These are phyloP conservation scores for Orientallactaga sibirica DNA, from an alignment of 2,797 vertebrate genomes.

Conservation along the genomic window DNA sequence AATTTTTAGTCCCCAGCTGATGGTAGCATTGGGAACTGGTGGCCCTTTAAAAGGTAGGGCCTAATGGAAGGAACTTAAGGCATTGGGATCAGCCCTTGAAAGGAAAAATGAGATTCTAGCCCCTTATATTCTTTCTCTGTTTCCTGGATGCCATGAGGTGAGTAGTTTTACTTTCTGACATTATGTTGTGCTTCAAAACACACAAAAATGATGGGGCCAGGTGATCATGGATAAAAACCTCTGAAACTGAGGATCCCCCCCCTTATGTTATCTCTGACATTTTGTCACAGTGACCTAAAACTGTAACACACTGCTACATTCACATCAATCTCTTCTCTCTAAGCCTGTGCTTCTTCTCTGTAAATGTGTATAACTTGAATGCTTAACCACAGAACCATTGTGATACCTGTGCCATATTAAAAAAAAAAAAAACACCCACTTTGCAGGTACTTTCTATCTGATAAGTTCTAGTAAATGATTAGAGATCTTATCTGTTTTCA, in stretches of 20 bases:
- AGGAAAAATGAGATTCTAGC: not conserved
- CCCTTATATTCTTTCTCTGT: not conserved
- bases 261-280: not conserved
- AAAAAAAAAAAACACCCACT: not conserved
- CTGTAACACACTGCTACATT: not conserved
- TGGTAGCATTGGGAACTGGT: too few species aligned
- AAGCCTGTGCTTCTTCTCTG: not conserved
- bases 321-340: not conserved
- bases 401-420: not conserved
- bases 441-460: not conserved
- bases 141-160: not conserved
- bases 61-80: not conserved
- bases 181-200: not conserved
- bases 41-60: not conserved
- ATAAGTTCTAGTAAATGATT: not conserved
- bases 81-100: not conserved
- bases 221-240: not conserved
- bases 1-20: not conserved
- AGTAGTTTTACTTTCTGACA: not conserved
- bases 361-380: not conserved
- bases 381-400: not conserved
- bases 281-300: not conserved
- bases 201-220: not conserved
- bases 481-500: not conserved
- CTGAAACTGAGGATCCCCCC: not conserved